These are phyloP conservation scores for Caenorhabditis latens DNA, from an alignment of 1,140 invertebrate genomes.

Conservation along the genomic window DNA sequence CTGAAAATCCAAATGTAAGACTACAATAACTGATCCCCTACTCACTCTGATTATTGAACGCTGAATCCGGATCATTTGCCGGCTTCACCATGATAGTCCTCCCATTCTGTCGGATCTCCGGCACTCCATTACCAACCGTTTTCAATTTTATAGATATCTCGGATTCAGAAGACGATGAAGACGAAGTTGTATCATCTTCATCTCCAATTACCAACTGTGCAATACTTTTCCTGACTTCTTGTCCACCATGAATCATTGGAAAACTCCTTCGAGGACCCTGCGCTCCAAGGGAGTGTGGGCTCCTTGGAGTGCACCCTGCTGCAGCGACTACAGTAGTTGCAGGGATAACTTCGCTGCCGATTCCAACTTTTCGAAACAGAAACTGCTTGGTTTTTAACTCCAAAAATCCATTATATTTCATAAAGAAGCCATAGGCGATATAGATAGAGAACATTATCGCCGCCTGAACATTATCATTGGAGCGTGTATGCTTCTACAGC, in stretches of 20 bases:
- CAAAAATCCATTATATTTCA: constrained; percentile 57
- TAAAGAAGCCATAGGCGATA: constrained; percentile 56
- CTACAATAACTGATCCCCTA: background rate
- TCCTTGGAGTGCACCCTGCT: constrained; percentile 26
- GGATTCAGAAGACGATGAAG: background rate
- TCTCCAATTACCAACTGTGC: constrained; percentile 58
- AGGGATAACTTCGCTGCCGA: constrained; percentile 13
- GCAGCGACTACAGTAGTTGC: background rate
- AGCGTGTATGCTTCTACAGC: no score
- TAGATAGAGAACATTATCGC: constrained; percentile 52
- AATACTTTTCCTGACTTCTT: constrained; percentile 53
- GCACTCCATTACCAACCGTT: background rate
- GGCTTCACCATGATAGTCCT: constrained; percentile 24
- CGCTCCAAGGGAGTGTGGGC: background rate
- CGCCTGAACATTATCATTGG: background rate
- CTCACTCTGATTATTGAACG: constrained; percentile 37
- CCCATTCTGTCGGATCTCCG: constrained; percentile 31
- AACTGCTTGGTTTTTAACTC: constrained; percentile 49
- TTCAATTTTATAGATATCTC: background rate
- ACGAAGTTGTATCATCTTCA: constrained; percentile 47
- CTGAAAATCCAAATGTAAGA: background rate
- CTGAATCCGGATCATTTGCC: background rate
- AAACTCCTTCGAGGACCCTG: constrained; percentile 40
- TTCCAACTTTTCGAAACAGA: constrained; percentile 47
- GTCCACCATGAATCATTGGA: constrained; percentile 57